Base-by-base conservation (phyloP, 1,140 invertebrate species). In the Listronotus oregonensis region DNA sequence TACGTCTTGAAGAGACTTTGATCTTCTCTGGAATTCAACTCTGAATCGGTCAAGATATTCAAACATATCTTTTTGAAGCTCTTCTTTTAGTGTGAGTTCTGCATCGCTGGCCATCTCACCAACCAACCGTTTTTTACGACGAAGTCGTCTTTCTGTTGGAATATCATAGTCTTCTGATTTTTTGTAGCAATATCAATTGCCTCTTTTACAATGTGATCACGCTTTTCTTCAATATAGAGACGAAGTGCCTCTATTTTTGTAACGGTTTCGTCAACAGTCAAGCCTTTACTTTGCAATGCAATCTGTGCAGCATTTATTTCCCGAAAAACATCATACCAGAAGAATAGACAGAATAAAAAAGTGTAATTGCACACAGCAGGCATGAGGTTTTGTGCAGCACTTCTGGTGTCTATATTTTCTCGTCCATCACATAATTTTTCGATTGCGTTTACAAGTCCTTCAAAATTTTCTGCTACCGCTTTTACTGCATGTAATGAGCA, bases 331-430 rank as follows among this genome's bases (percentile, higher is more conserved):
- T n/a, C n/a, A n/a, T n/a, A n/a, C n/a, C n/a, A n/a, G n/a, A 70
- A 65, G 50, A 32, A 67, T 57, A 70, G 46, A 64, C 49, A 64
- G 56, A 59, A 66, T n/a, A 49, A 69, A 46, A 69, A 64, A 50
- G 52, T 32, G 18, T 50, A 67, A 62, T 62, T 65, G 52, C 44
- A 51, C 39, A 69, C 43, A 66, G 56, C 47, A 15, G 64, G 60
- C 46, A 44, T 64, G 68, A 64, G 32, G 32, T 34, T 34, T 34
- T 68, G 57, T 50, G 47, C 34, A 46, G 31, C 50, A 66, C 52
- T 18, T 66, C 18, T 60, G 32, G 58, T 60, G 18, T 49, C 43
- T 60, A 47, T 9, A 60, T 60, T 60, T 47, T 17, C 44, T 60
- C 17, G 12, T 60, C 50, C 27, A 39, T 37, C 40, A 37, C 64